These are phyloP conservation scores for Aeoliscus strigatus DNA, from an alignment of 2,797 vertebrate species.

Conservation along the genomic window DNA sequence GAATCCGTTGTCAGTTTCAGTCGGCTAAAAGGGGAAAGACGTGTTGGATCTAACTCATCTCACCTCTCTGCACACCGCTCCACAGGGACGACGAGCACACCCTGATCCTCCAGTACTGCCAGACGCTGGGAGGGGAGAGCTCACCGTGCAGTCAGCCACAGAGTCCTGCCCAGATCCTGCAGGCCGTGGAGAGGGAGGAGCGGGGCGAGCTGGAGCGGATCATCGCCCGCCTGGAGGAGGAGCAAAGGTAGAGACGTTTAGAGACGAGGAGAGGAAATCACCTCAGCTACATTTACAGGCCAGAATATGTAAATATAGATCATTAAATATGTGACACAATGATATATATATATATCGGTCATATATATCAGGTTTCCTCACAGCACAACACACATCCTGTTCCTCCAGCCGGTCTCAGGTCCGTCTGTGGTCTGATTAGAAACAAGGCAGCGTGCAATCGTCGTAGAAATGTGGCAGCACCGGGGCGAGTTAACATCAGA, in stretches of 20 bases:
- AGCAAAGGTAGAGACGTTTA: constrained; percentile 82
- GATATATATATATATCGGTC: too few relatives aligned
- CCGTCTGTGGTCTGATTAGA: too few relatives aligned
- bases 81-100: constrained; percentile 93
- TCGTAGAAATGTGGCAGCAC: constrained; percentile 18
- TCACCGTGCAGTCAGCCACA: constrained; percentile 90
- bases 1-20: too few relatives aligned
- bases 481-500: constrained; percentile 47
- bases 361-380: too few relatives aligned
- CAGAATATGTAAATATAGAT: too few relatives aligned
- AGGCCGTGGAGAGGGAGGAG: constrained; percentile 92
- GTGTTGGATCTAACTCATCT: constrained; percentile 6
- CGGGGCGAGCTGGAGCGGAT: constrained; percentile 87
- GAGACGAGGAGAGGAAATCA: too few relatives aligned
- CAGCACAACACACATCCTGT: too few relatives aligned
- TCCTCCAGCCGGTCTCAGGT: too few relatives aligned
- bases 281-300: too few relatives aligned
- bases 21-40: constrained; percentile 4
- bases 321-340: too few relatives aligned
- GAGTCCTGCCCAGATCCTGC: constrained; percentile 94
- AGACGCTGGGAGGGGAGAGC: constrained; percentile 87
- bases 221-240: constrained; percentile 90
- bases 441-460: constrained; percentile 15
- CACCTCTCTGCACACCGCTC: constrained; percentile 7
- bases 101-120: constrained; percentile 95